Evolutionary conservation across 1,140 invertebrate genomes (phyloP).

Genomic region (Pachypeltis micranthus): DNA sequence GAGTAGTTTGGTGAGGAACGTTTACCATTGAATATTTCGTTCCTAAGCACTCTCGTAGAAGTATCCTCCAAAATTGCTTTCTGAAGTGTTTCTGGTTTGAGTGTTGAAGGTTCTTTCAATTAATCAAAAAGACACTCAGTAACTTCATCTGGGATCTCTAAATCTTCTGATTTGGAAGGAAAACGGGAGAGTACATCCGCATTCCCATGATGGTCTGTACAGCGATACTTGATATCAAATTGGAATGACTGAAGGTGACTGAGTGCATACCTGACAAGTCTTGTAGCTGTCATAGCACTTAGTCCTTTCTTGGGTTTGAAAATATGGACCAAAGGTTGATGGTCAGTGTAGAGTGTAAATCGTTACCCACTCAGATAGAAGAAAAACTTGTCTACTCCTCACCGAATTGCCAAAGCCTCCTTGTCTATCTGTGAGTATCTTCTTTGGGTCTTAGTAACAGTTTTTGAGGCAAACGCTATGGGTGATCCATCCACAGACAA

Average conservation of each 20-base stretch:
- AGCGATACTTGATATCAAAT: background rate
- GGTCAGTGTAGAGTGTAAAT: slow-evolving; percentile 38
- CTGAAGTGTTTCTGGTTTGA: no score
- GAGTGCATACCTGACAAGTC: no score
- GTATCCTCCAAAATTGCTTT: no score
- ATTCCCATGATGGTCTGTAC: background rate
- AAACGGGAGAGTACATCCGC: background rate
- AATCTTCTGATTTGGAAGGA: background rate
- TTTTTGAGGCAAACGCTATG: slow-evolving; percentile 33
- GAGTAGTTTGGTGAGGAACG: no score
- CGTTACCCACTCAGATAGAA: slow-evolving; percentile 35
- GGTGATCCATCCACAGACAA: no score
- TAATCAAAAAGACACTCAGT: no score
- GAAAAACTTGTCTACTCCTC: slow-evolving; percentile 34
- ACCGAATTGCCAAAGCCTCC: slow-evolving; percentile 39
- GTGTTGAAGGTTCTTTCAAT: no score
- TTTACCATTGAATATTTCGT: background rate
- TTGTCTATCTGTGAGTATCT: slow-evolving; percentile 40
- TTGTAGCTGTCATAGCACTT: background rate
- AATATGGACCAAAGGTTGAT: slow-evolving; percentile 36
- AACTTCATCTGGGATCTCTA: background rate
- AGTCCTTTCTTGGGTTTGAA: slow-evolving; percentile 25
- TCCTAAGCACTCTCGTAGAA: no score
- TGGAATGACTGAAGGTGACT: background rate
- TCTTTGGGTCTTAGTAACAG: slow-evolving; percentile 31